These are phyloP conservation scores for Oithona nana DNA, from an alignment of 2,888 invertebrate species.

Conservation along the genomic window DNA sequence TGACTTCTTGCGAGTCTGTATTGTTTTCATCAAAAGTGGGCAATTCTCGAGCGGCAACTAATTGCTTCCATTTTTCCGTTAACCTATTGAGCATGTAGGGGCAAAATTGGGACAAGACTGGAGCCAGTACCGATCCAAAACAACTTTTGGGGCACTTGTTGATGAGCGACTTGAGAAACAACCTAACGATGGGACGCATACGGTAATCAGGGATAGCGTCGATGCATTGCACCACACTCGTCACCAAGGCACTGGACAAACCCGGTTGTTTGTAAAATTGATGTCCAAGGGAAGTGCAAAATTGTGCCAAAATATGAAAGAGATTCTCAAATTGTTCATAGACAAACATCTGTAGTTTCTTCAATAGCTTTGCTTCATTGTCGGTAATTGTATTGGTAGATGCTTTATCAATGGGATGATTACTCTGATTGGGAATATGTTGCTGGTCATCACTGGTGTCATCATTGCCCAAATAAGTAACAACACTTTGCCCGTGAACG, in stretches of 20 bases:
- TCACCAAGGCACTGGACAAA: constrained; percentile 36
- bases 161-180: constrained; percentile 66
- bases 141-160: constrained; percentile 65
- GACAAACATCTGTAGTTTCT: constrained; percentile 56
- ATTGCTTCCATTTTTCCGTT: constrained; percentile 57
- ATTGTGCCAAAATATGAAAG: constrained; percentile 55
- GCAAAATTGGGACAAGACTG: constrained; percentile 53
- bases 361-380: not conserved
- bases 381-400: not conserved
- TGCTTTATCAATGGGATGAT: no score
- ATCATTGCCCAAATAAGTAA: no score
- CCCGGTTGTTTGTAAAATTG: constrained; percentile 62
- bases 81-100: constrained; percentile 48
- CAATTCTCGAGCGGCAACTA: constrained; percentile 51
- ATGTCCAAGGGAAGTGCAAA: constrained; percentile 57
- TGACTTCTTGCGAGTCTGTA: constrained; percentile 38
- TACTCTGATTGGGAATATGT: no score
- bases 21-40: constrained; percentile 19
- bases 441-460: not conserved
- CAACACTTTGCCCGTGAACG: not conserved
- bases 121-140: constrained; percentile 52
- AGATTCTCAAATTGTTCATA: constrained; percentile 58
- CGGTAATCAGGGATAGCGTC: constrained; percentile 63
- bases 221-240: constrained; percentile 24
- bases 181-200: constrained; percentile 57